These are phyloP conservation scores for Leptopterna dolabrata DNA, from an alignment of 2,888 invertebrate species.

Conservation along the genomic window DNA sequence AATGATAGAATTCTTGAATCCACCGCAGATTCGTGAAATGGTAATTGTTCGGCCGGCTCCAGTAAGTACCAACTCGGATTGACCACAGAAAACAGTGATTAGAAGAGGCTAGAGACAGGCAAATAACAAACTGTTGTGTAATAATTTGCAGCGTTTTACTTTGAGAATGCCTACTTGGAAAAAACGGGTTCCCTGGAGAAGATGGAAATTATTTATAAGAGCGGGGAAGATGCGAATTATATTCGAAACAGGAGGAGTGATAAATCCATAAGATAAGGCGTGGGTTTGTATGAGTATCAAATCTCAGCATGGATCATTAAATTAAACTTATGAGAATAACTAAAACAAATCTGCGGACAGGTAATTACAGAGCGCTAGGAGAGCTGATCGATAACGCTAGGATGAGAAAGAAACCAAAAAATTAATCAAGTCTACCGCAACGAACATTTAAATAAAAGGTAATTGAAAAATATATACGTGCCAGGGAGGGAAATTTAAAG, in stretches of 20 bases:
- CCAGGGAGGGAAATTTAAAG: background rate
- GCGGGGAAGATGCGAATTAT: background rate
- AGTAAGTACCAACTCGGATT: too few species aligned
- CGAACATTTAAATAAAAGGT: conserved; percentile 26
- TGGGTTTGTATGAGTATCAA: background rate
- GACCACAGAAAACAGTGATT: too few species aligned
- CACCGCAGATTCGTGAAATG: too few species aligned
- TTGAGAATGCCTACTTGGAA: background rate
- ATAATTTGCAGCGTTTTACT: too few species aligned
- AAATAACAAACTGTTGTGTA: too few species aligned
- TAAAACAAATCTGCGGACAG: conserved; percentile 10
- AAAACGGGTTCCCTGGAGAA: background rate
- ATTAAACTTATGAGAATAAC: background rate
- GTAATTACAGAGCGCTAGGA: conserved; percentile 22
- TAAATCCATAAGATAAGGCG: background rate
- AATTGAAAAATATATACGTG: conserved; percentile 31
- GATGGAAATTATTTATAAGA: background rate
- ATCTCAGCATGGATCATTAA: background rate
- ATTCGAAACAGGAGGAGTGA: background rate
- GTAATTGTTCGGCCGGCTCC: too few species aligned
- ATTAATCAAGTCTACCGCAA: conserved; percentile 18
- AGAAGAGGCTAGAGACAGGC: too few species aligned
- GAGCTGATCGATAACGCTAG: background rate
- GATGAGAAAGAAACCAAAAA: conserved; percentile 1
- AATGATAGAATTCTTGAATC: too few species aligned